Evolutionary conservation across 2,797 vertebrate species (phyloP), one percentile per base, ranked within the genome.

Genomic region (Melanotaenia maccullochi): DNA sequence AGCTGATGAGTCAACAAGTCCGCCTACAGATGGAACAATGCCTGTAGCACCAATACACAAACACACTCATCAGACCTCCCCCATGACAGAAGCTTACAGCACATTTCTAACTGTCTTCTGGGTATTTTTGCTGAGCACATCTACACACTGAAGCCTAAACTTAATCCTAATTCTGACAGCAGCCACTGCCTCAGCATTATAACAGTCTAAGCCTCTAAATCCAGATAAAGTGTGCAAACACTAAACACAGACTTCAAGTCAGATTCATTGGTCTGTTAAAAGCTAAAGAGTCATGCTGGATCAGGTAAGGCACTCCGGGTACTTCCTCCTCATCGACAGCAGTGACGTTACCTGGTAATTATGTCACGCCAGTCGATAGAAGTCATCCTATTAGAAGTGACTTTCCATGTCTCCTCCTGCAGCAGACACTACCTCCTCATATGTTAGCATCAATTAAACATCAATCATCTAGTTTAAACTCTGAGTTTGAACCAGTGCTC

Each of bases 91-190:
- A 18, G 64, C 16, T 56, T 8, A 61, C 25, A 4, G 5, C 68
- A 72, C 3, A 58, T 56, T 58, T 66, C 28, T 24, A 36, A 18
- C 0, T 70, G 54, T 38, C 47, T 65, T 33, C 57, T 28, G 12
- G 44, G 42, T 52, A 25, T 49, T 66, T 68, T 7, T 67, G 36
- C 11, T 42, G 25, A 28, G 18, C 30, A 60, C n/a, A 44, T 36
- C 44, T n/a, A 57, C 24, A 38, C 57, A 12, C 68, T 42, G 61
- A 20, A 44, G 4, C 40, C 49, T 28, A 66, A 67, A 78, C 42
- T 25, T 81, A 75, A 79, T 72, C 80, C 73, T 77, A 67, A 79
- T 62, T 66, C 55, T 73, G 58, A 18, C 60, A n/a, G 22, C 54
- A 65, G 35, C 22, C 25, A 47, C 42, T 40, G 52, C 55, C 60